Evolutionary conservation across 2,113 vertebrate genomes (phyloP).

Genomic region (Acanthochromis polyacanthus): DNA sequence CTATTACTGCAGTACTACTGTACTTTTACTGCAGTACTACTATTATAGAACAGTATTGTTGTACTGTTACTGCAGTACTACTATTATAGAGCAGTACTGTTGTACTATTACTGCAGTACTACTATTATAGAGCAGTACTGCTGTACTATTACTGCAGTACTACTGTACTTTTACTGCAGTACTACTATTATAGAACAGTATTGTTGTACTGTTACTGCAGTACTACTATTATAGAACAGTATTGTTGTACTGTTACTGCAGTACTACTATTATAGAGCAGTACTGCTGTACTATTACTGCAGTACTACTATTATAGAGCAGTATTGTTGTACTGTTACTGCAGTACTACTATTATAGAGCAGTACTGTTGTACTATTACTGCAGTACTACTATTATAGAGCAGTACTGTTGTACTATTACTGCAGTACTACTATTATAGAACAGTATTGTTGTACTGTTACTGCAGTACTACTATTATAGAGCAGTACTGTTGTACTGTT

Average conservation of each 20-base stretch:
- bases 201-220: not conserved
- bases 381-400: not conserved
- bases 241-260: not conserved
- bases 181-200: not conserved
- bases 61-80: constrained; percentile 2
- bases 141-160: constrained; percentile 4
- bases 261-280: no score
- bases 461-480: not conserved
- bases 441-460: no score
- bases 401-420: no score
- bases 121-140: not conserved
- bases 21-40: not conserved
- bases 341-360: no score
- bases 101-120: not conserved
- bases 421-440: not conserved
- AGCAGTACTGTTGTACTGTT: not conserved
- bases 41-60: not conserved
- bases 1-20: constrained; percentile 2
- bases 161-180: no score
- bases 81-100: no score
- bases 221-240: not conserved
- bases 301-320: not conserved
- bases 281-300: no score
- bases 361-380: no score
- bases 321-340: not conserved